Evolutionary conservation across 2,888 invertebrate species (phyloP).

Genomic region (Anoplius nigerrimus): DNA sequence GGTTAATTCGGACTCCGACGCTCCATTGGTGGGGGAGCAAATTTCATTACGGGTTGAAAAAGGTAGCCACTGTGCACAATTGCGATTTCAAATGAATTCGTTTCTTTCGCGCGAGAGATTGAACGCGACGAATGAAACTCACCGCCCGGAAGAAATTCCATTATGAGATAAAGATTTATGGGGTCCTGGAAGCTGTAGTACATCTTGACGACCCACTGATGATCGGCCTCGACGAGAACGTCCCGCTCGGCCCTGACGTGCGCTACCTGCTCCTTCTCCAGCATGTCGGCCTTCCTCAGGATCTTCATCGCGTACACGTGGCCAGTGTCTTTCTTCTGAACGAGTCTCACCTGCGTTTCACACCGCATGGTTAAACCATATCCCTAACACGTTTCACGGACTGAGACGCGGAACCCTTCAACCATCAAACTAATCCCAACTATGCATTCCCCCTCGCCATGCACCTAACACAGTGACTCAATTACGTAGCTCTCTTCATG

Average conservation of each 20-base stretch:
- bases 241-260: constrained; percentile 99
- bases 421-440: too few relatives aligned
- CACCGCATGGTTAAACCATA: too few relatives aligned
- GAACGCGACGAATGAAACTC: constrained; percentile 28
- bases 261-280: constrained; percentile 98
- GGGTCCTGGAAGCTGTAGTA: constrained; percentile 99
- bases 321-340: constrained; percentile 99
- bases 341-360: constrained; percentile 87
- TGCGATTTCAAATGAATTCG: too few relatives aligned
- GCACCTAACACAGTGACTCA: too few relatives aligned
- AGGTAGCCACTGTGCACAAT: background rate
- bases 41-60: too few relatives aligned
- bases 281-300: constrained; percentile 98
- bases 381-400: too few relatives aligned
- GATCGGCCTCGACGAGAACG: constrained; percentile 98
- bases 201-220: constrained; percentile 99
- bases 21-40: background rate
- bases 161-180: constrained; percentile 98
- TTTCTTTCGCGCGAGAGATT: background rate
- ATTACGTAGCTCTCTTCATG: too few relatives aligned
- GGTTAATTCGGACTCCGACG: background rate
- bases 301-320: constrained; percentile 99
- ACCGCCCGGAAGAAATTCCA: constrained; percentile 99
- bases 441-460: too few relatives aligned
- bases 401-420: too few relatives aligned